Evolutionary conservation across 2,797 vertebrate genomes (phyloP), one percentile per base, ranked within the genome.

Genomic region (Hephaestus fuliginosus): DNA sequence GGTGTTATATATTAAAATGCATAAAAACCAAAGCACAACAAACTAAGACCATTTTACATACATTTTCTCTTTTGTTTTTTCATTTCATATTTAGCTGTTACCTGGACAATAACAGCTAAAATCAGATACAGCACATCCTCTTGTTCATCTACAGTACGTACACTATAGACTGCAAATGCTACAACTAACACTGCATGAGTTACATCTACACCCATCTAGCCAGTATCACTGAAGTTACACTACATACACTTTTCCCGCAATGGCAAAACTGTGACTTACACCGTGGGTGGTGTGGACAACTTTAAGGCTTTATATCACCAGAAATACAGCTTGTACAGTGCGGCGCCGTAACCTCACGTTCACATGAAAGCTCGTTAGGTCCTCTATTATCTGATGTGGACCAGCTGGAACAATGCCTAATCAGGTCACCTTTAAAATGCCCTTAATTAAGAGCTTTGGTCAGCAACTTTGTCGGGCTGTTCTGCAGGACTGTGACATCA

Each of bases 381-480:
- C 33, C 60, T 25, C 66, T 65, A 48, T 77, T 82, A 62, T 71
- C 78, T 81, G 22, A 46, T 0, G 9, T 76, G 60, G 68, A 55
- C 33, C 60, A 64, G 60, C 41, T 78, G 67, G 52, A 83, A 76
- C 74, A 78, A 81, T 49, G 46, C 36, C 57, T 80, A 51, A 80
- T 78, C 76, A 60, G 81, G 58, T 87, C 82, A 82, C 60, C 64
- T 82, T 79, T 70, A 75, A 75, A 83, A 81, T 14, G 18, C 14
- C 52, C 25, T 57, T 58, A 69, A 69, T 70, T 78, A 69, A 69
- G 36, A 73, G 64, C 63, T 66, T 65, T 49, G 64, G 22, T 84
- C 78, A 81, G 75, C 73, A 62, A 60, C 25, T 28, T 70, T 80
- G 28, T 36, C 0, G 1, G 12, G 28, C 22, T 11, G 1, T 75